phyloP scores from a whole-genome alignment of 2,113 vertebrate genomes.

The Mirounga angustirostris region DNA sequence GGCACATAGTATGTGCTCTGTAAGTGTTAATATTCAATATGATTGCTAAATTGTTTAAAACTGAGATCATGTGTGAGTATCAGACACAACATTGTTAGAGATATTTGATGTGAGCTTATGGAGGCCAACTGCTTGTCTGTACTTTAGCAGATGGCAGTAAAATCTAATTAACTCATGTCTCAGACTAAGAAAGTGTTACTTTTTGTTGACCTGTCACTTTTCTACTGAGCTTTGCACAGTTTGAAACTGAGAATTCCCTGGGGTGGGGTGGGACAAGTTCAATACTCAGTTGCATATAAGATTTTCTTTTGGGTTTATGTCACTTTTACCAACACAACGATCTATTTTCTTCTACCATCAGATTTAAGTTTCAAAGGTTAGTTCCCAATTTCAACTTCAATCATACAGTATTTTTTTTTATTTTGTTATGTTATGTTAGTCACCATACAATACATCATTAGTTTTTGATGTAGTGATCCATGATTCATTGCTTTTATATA shows the following conservation, averaged over 20 bases:
- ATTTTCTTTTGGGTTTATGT: not conserved
- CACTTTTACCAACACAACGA: not conserved
- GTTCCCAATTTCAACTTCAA: not conserved
- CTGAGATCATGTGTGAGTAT: not conserved
- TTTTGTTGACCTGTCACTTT: not conserved
- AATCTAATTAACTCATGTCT: not conserved
- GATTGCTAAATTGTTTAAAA: conserved; percentile 35
- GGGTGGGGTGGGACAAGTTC: not conserved
- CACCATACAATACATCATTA: too few species aligned
- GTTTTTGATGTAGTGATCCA: too few species aligned
- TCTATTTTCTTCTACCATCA: not conserved
- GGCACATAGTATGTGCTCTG: not conserved
- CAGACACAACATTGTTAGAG: not conserved
- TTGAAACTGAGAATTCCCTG: not conserved
- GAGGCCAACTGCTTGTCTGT: not conserved
- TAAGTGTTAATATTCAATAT: not conserved
- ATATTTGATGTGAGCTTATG: not conserved
- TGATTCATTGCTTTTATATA: too few species aligned
- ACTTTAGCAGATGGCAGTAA: not conserved
- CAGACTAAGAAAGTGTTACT: not conserved
- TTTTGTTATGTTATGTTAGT: too few species aligned
- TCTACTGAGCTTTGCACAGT: not conserved
- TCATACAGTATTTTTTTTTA: not conserved
- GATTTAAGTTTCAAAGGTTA: conserved; percentile 15
- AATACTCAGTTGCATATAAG: not conserved